Evolutionary conservation across 2,888 invertebrate genomes (phyloP).

Genomic region (Cryptophagus acutangulus): DNA sequence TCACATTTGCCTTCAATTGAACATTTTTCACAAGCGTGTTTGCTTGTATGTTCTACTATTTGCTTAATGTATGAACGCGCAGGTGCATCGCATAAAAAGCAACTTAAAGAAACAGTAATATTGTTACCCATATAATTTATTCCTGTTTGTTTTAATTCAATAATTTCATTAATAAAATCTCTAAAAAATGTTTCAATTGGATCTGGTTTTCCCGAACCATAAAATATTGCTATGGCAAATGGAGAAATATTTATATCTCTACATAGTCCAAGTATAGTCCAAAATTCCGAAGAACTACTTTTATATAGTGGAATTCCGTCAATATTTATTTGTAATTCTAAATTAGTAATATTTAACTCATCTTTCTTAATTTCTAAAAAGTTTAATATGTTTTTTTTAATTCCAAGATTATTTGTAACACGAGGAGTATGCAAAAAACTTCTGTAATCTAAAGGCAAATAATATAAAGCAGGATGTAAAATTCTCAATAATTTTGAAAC

Average conservation of each 20-base stretch:
- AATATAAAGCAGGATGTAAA: slow-evolving; percentile 10
- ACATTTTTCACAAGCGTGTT: slow-evolving; percentile 20
- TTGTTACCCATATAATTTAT: slow-evolving; percentile 4
- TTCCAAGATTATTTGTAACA: slow-evolving; percentile 5
- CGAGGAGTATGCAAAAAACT: slow-evolving; percentile 13
- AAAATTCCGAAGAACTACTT: slow-evolving; percentile 18
- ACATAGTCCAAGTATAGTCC: slow-evolving; percentile 18
- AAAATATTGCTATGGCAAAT: slow-evolving; percentile 19
- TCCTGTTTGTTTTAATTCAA: slow-evolving; percentile 6
- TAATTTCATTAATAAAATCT: slow-evolving; percentile 17
- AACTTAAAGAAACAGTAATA: slow-evolving; percentile 13
- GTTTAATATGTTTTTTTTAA: slow-evolving; percentile 15
- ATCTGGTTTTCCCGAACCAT: slow-evolving; percentile 15
- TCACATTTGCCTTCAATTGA: slow-evolving; percentile 11
- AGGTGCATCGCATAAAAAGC: slow-evolving; percentile 22
- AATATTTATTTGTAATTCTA: slow-evolving; percentile 20
- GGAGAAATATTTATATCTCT: slow-evolving; percentile 12
- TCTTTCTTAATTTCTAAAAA: slow-evolving; percentile 14
- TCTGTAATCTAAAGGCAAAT: slow-evolving; percentile 13
- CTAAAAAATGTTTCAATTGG: slow-evolving; percentile 13
- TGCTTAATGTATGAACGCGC: slow-evolving; percentile 17
- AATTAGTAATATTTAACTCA: slow-evolving; percentile 3
- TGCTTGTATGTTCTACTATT: slow-evolving; percentile 17
- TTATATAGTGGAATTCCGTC: slow-evolving; percentile 21
- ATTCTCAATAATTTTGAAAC: slow-evolving; percentile 13